phyloP scores from a whole-genome alignment of 1,140 invertebrate genomes.

The Leptinotarsa texana region DNA sequence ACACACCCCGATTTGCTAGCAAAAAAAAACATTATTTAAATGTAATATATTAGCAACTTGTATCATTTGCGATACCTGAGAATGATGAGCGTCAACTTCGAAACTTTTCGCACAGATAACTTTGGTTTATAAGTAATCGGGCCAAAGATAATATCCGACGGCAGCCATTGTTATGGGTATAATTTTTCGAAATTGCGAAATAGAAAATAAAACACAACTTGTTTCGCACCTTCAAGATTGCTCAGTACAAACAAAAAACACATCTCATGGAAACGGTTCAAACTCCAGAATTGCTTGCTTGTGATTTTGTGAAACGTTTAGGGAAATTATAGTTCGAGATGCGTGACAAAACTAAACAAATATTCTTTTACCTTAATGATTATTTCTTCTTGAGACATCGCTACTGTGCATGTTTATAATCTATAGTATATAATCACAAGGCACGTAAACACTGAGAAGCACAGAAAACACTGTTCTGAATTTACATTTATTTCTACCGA shows the following conservation, averaged over 20 bases:
- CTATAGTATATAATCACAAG: constrained; percentile 3
- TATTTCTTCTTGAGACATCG: neutral
- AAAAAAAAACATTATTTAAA: too few relatives aligned
- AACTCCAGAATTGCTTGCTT: neutral
- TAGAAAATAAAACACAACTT: neutral
- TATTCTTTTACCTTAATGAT: neutral
- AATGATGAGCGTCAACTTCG: neutral
- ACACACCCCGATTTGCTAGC: too few relatives aligned
- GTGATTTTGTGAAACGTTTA: neutral
- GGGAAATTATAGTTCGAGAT: neutral
- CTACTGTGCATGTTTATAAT: constrained; percentile 6
- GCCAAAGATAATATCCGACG: constrained; percentile 7
- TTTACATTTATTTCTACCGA: neutral
- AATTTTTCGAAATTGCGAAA: neutral
- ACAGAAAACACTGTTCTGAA: constrained; percentile 2
- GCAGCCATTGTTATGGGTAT: neutral
- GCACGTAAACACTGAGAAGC: neutral
- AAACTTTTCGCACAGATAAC: neutral
- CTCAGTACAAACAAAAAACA: neutral
- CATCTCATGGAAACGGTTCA: neutral
- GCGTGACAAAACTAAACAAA: neutral
- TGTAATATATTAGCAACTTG: too few relatives aligned
- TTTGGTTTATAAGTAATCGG: neutral
- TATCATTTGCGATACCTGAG: too few relatives aligned
- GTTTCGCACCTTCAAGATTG: neutral